These are phyloP conservation scores for Chelonoidis abingdonii DNA, from an alignment of 2,113 vertebrate genomes.

Conservation along the genomic window DNA sequence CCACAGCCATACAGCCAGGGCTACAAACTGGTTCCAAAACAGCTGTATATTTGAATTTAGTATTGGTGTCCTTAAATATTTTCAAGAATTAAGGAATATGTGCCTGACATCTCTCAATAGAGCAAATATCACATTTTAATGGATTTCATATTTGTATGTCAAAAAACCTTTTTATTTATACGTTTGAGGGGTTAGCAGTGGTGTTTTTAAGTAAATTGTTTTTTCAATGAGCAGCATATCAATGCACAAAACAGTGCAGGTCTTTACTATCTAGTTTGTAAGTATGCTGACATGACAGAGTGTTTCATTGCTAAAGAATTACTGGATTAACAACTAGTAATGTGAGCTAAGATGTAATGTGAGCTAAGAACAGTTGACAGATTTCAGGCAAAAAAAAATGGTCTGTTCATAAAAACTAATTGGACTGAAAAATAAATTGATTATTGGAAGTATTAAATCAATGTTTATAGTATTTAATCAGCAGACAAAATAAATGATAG, in stretches of 20 bases:
- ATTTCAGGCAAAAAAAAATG: constrained; percentile 18
- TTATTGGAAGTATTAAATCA: constrained; percentile 42
- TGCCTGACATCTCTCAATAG: background rate
- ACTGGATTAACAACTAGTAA: constrained; percentile 44
- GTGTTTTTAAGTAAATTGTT: constrained; percentile 40
- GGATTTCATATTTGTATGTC: constrained; percentile 2
- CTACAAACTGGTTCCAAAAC: background rate
- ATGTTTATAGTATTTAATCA: constrained; percentile 50
- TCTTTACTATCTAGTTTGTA: constrained; percentile 41
- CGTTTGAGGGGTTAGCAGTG: background rate
- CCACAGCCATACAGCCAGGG: fast-evolving
- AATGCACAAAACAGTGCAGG: constrained; percentile 13
- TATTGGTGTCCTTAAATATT: background rate
- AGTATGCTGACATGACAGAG: constrained; percentile 41
- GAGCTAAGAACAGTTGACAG: constrained; percentile 34
- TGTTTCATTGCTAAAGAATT: constrained; percentile 54
- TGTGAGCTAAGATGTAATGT: constrained; percentile 51
- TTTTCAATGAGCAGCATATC: constrained; percentile 57
- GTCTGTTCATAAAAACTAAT: constrained; percentile 50
- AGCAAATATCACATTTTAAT: constrained; percentile 25
- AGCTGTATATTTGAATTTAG: background rate
- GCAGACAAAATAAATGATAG: constrained; percentile 55
- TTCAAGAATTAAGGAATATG: background rate
- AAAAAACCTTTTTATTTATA: constrained; percentile 41
- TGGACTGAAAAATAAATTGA: constrained; percentile 61